A percentile compares a stretch with the other conserved stretches of the same genome.
These are phyloP conservation scores for Muntiacus muntjak DNA, from an alignment of 2,113 vertebrate genomes.

Conservation along the genomic window DNA sequence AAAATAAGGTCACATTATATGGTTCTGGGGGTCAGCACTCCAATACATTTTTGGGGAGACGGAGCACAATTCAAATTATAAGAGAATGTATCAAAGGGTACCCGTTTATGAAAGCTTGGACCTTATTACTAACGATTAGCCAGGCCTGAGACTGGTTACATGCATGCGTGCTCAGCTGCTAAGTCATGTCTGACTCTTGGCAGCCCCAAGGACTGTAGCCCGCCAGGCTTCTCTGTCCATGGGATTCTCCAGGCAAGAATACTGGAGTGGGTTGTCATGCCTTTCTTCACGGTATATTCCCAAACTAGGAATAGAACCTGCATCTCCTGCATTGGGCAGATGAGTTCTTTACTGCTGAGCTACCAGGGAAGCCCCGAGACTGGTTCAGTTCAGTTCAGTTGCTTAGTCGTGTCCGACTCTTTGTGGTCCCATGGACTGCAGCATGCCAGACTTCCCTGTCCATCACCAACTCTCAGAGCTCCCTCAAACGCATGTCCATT, in stretches of 20 bases:
- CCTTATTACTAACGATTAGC: neutral
- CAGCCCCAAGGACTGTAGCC: neutral
- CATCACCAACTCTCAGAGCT: neutral
- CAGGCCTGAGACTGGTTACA: neutral
- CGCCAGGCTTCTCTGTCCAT: neutral
- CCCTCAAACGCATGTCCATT: neutral
- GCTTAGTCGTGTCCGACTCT: accelerated
- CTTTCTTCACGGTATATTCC: neutral
- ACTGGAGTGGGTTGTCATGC: neutral
- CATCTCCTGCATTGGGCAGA: neutral
- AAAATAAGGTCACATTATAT: neutral
- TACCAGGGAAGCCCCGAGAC: neutral
- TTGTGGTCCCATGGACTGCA: accelerated
- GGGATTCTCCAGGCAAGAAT: neutral
- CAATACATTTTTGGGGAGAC: neutral
- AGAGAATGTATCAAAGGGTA: neutral
- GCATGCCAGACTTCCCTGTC: neutral
- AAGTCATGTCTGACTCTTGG: neutral
- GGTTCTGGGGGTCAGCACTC: neutral
- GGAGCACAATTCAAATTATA: neutral
- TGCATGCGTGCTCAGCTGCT: neutral
- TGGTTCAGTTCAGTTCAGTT: neutral
- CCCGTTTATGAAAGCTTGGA: neutral
- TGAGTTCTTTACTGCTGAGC: neutral
- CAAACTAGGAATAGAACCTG: neutral